A percentile compares a stretch with the other conserved stretches of the same genome.
These are phyloP conservation scores for Serilophus lunatus DNA, from an alignment of 2,113 vertebrate genomes.

Conservation along the genomic window DNA sequence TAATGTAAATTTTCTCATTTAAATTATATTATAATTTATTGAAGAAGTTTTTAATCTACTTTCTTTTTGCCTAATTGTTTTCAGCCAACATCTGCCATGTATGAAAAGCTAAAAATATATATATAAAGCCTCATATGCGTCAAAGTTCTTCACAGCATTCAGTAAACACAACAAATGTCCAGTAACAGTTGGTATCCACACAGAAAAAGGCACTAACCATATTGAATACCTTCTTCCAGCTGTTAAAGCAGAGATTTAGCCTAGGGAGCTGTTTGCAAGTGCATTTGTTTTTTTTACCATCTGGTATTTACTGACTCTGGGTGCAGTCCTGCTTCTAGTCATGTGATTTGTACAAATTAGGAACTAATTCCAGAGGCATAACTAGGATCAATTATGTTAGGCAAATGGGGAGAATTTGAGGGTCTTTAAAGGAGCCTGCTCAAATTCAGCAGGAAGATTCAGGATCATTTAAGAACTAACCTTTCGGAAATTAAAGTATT, in stretches of 20 bases:
- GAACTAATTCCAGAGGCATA: background rate
- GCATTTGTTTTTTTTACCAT: conserved; percentile 29
- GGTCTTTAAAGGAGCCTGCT: background rate
- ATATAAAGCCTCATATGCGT: background rate
- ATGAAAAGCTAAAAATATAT: background rate
- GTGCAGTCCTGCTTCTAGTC: background rate
- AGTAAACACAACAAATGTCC: conserved; percentile 29
- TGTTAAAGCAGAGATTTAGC: conserved; percentile 40
- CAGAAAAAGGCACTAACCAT: conserved; percentile 17
- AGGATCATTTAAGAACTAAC: background rate
- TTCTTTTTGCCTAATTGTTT: conserved; percentile 37
- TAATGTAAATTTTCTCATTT: conserved; percentile 43
- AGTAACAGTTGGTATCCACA: conserved; percentile 16
- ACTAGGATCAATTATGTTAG: background rate
- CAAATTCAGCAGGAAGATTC: background rate
- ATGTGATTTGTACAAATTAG: background rate
- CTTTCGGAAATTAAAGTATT: background rate
- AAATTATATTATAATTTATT: conserved; percentile 38
- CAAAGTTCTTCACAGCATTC: background rate
- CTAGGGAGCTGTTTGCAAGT: conserved; percentile 7
- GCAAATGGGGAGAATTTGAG: background rate
- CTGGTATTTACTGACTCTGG: conserved; percentile 45
- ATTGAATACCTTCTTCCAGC: conserved; percentile 38
- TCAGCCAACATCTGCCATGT: conserved; percentile 44
- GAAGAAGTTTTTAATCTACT: conserved; percentile 38